phyloP scores from a whole-genome alignment of 2,888 invertebrate species.

The Spilarctia lutea region DNA sequence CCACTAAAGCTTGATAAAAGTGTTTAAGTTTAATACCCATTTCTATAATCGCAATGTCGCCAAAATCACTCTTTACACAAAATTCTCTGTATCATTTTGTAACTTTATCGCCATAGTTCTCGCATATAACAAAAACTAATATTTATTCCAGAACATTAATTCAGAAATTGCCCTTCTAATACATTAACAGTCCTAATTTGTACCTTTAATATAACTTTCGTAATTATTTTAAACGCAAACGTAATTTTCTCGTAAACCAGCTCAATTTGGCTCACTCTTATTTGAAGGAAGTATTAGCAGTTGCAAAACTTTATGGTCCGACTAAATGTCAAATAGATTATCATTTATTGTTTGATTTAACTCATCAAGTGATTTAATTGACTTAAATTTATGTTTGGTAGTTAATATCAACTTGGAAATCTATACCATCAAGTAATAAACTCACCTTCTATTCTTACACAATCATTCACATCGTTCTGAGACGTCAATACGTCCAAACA shows the following conservation, averaged over 20 bases:
- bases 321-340: conserved; percentile 26
- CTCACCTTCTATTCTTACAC: neutral
- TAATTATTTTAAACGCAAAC: conserved; percentile 1
- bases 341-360: conserved; percentile 11
- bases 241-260: neutral
- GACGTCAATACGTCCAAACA: too few species aligned
- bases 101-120: neutral
- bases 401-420: conserved; percentile 8
- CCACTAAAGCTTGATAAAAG: too few species aligned
- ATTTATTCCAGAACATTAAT: neutral
- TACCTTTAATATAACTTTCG: neutral
- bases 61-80: neutral
- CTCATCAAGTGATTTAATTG: conserved; percentile 14
- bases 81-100: neutral
- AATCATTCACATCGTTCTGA: neutral
- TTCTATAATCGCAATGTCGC: neutral
- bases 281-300: conserved; percentile 15
- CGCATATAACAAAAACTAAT: neutral
- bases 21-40: too few species aligned
- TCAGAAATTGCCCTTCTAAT: neutral
- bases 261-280: neutral
- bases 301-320: conserved; percentile 33
- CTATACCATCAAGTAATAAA: neutral
- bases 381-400: conserved; percentile 12
- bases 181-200: neutral